These are phyloP conservation scores for Himalopsyche kuldschensis DNA, from an alignment of 2,888 invertebrate genomes.

Conservation along the genomic window DNA sequence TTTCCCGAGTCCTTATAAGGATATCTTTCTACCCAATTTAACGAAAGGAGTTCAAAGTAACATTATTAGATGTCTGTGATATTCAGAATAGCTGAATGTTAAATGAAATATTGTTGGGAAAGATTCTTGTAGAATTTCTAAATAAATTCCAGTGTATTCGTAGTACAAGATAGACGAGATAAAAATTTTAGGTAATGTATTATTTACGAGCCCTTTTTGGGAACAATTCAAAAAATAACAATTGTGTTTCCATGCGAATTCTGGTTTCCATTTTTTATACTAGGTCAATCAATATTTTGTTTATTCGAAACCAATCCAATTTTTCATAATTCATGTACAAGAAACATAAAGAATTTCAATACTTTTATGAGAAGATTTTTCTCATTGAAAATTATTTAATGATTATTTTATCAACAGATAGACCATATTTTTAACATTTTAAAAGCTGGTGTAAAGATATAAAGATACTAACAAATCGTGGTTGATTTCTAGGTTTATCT, in stretches of 20 bases:
- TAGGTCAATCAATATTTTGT: not conserved
- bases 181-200: not conserved
- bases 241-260: not conserved
- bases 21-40: not conserved
- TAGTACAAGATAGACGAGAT: not conserved
- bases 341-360: too few species aligned
- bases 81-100: not conserved
- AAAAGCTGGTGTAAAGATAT: too few species aligned
- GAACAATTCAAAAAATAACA: not conserved
- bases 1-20: not conserved
- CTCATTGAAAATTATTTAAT: too few species aligned
- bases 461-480: too few species aligned
- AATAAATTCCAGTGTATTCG: not conserved
- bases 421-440: too few species aligned
- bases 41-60: not conserved
- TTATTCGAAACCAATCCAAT: not conserved
- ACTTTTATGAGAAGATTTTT: too few species aligned
- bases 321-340: not conserved
- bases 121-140: not conserved
- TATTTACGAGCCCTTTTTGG: not conserved
- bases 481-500: too few species aligned
- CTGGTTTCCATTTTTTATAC: not conserved
- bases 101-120: not conserved
- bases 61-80: not conserved
- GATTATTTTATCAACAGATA: too few species aligned